These are phyloP conservation scores for Hetaerina titia DNA, from an alignment of 2,888 invertebrate species.

Conservation along the genomic window DNA sequence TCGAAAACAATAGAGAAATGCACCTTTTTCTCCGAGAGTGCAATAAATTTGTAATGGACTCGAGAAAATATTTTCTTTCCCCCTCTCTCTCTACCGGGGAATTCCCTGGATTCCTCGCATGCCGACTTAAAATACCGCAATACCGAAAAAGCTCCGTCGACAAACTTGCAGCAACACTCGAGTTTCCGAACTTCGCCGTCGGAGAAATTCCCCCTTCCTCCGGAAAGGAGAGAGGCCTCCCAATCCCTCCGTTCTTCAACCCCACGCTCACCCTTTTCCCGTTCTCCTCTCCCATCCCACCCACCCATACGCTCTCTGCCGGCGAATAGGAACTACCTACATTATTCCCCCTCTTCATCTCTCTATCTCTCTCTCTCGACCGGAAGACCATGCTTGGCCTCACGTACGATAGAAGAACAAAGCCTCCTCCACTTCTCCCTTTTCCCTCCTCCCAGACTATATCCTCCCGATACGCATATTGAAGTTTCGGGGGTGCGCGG, in stretches of 20 bases:
- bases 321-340: neutral
- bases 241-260: too few species aligned
- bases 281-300: neutral
- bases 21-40: neutral
- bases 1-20: neutral
- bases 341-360: neutral
- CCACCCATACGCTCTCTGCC: neutral
- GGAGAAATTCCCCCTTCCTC: neutral
- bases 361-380: neutral
- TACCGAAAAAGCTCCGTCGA: neutral
- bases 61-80: neutral
- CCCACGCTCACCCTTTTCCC: neutral
- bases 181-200: conserved; percentile 1
- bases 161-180: neutral
- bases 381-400: neutral
- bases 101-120: conserved; percentile 10
- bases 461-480: neutral
- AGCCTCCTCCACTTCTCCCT: neutral
- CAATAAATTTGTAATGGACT: neutral
- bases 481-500: neutral
- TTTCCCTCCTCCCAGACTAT: neutral
- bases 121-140: conserved; percentile 27
- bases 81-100: neutral
- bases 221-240: too few species aligned
- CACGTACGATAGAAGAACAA: neutral